A percentile compares a stretch with the other conserved stretches of the same genome.
Conservation (phyloP, 1,140 invertebrate genomes). For the Parasteatoda tepidariorum region DNA sequence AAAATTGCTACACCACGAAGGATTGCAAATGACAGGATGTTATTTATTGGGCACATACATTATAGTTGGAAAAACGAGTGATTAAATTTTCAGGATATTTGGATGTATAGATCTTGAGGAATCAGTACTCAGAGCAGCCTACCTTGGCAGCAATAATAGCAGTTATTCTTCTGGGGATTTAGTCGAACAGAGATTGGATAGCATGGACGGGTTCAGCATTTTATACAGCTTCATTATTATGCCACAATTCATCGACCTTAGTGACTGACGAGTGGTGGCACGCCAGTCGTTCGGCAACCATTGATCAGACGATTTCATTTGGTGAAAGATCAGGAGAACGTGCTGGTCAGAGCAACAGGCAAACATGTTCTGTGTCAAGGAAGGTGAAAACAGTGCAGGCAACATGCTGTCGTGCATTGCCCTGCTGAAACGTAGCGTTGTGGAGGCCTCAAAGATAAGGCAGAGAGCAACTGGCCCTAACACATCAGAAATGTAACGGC, state of each 20-base stretch:
- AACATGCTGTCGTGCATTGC: neutral
- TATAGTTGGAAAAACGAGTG: neutral
- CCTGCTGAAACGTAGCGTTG: neutral
- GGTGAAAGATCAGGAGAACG: slow-evolving; percentile 18
- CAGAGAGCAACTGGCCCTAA: neutral
- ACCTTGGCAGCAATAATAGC: neutral
- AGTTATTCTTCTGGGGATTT: neutral
- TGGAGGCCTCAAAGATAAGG: no score
- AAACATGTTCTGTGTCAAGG: neutral
- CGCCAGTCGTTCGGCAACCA: neutral
- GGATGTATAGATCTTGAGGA: neutral
- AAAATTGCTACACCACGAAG: no score
- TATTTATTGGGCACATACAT: neutral
- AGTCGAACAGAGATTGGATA: neutral
- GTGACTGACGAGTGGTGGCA: neutral
- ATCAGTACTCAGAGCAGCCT: neutral
- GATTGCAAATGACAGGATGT: no score
- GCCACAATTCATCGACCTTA: slow-evolving; percentile 5
- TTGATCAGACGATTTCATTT: neutral
- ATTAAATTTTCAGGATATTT: neutral
- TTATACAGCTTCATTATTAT: neutral
- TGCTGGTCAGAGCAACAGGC: slow-evolving; percentile 5
- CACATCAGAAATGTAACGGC: neutral
- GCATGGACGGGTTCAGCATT: slow-evolving; percentile 2
- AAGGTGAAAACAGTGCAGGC: no score